Evolutionary conservation across 2,888 invertebrate species (phyloP), one percentile per base, ranked within the genome.

Genomic region (Leucophenga maculata): DNA sequence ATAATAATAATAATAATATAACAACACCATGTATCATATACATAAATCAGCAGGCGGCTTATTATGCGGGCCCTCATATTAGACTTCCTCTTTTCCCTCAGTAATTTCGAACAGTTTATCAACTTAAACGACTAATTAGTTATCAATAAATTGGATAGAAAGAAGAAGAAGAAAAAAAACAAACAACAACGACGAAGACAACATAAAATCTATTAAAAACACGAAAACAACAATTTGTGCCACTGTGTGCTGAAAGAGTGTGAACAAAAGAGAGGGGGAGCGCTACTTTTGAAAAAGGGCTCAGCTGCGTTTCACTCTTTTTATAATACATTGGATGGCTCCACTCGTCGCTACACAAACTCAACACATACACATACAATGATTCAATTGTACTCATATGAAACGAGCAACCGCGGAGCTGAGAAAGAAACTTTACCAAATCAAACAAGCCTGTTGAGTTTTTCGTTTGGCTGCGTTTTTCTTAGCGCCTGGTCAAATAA

Each of bases 401-500:
- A 39, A n/a, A 8, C 39, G 39, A 39, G 8, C 32, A 32, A 32
- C 60, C 14, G 18, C 39, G 8, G 32, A 62, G 31, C 22, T 50
- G 26, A 31, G 48, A 22, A 22, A 26, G 11, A 44, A 44, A 26
- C 68, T 67, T 68, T 69, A 4, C 26, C 26, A 26, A 26, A 4
- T n/a, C n/a, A 67, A 68, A 71, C 69, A 66, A 71, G 73, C 65
- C 69, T 65, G 69, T 59, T 65, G 68, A 59, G 59, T 65, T 60
- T 67, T 75, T 75, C 75, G 60, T 65, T 73, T 70, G 74, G 67
- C 74, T 79, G 71, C 72, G 54, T 69, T 72, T 74, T 79, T 74
- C 83, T 88, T 74, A 71, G 75, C 78, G 84, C 88, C 88, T 86
- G 86, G 78, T 87, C 78, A 85, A 87, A 87, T 87, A 85, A 87